Evolutionary conservation across 2,888 invertebrate genomes (phyloP), one percentile per base, ranked within the genome.

Genomic region (Drosophila nr. perissopoda): DNA sequence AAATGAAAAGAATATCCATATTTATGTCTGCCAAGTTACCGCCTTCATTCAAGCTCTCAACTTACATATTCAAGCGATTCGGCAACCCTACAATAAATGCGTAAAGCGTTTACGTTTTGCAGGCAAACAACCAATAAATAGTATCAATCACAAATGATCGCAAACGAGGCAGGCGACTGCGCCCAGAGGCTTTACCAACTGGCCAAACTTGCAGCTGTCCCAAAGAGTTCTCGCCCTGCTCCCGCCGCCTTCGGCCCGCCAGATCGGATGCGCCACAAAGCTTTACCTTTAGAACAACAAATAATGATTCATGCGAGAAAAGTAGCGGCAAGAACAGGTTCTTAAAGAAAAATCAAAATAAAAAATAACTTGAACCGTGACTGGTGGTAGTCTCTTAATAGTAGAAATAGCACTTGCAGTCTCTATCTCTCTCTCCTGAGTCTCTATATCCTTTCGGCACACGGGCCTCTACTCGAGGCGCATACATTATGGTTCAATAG

Each of bases 401-500:
- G 49, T 64, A 51, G 59, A 70, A 57, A 16, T 29, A 31, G 40
- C 71, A 69, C 59, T 40, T 62, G 71, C 21, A 33, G 71, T 72
- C 57, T 71, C 46, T 46, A 7, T 34, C 57, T 76, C 60, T 62
- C 52, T 53, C 64, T 52, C 25, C 54, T 31, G 57, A 56, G 38
- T 27, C 27, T 46, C 29, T 27, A 72, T 73, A 83, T 85, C 89
- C 85, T 85, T 85, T 73, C 84, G 90, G 89, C 90, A 90, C 89
- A 90, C 62, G 68, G 65, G 53, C 34, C 58, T 38, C 67, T 42
- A 16, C 60, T 56, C 54, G 56, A 62, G 53, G 48, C 68, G 61
- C 70, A 69, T 75, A 69, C 63, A 89, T 90, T 89, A 83, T 91
- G 90, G 91, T 91, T 91, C 91, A 91, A 91, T 91, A 92, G 91